phyloP scores from a whole-genome alignment of 2,888 invertebrate genomes.

The Phrixothrix hirtus region DNA sequence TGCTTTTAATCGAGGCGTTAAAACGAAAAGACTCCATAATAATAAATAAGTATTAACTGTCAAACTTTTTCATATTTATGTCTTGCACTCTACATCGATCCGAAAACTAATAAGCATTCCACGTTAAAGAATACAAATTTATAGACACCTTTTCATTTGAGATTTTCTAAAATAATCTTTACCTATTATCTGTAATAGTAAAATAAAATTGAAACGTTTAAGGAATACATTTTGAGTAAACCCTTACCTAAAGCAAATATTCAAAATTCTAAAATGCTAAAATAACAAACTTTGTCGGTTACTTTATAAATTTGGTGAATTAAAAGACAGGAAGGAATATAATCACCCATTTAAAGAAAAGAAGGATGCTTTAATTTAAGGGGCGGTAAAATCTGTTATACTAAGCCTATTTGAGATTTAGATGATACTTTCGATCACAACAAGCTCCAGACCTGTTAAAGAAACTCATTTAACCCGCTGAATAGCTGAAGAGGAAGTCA shows the following conservation, averaged over 20 bases:
- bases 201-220: conserved; percentile 18
- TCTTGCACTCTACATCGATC: conserved; percentile 19
- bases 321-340: conserved; percentile 2
- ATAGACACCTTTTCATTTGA: conserved; percentile 22
- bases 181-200: conserved; percentile 20
- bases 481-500: conserved; percentile 36
- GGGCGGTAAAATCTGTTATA: conserved; percentile 19
- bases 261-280: conserved; percentile 21
- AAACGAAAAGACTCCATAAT: conserved; percentile 14
- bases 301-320: conserved; percentile 9
- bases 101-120: conserved; percentile 17
- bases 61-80: conserved; percentile 23
- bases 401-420: conserved; percentile 22
- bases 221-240: conserved; percentile 16
- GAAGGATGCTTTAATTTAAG: conserved; percentile 17
- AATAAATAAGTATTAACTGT: conserved; percentile 28
- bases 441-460: conserved; percentile 29
- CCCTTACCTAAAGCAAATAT: conserved; percentile 14
- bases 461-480: conserved; percentile 37
- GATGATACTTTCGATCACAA: conserved; percentile 30
- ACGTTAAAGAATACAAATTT: conserved; percentile 22
- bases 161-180: conserved; percentile 25
- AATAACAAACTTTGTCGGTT: conserved; percentile 15
- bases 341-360: conserved; percentile 9
- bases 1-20: conserved; percentile 3